Evolutionary conservation across 1,140 invertebrate genomes (phyloP).

Genomic region (Hylyphantes graminicola): DNA sequence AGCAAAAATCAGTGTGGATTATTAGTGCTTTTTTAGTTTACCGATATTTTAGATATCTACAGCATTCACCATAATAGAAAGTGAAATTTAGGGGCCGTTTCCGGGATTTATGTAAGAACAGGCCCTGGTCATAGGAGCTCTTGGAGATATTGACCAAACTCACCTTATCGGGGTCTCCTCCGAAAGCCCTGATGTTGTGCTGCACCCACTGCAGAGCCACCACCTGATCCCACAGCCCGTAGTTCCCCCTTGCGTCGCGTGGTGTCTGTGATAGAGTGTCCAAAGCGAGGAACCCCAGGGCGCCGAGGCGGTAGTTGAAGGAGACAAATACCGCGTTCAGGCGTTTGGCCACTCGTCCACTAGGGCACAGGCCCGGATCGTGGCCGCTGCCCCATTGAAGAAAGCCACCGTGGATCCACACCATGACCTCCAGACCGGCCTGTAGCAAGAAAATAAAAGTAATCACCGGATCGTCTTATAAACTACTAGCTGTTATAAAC

Average conservation of each 20-base stretch:
- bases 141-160: background rate
- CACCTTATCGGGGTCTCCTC: constrained; percentile 67
- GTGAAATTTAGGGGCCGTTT: too few species aligned
- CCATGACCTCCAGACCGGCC: constrained; percentile 75
- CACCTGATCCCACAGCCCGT: constrained; percentile 69
- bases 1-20: too few species aligned
- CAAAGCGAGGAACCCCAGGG: constrained; percentile 75
- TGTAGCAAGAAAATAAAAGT: background rate
- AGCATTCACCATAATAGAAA: too few species aligned
- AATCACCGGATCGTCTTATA: background rate
- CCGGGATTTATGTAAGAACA: too few species aligned
- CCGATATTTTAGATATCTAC: too few species aligned
- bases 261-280: constrained; percentile 28
- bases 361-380: constrained; percentile 49
- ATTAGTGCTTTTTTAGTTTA: too few species aligned
- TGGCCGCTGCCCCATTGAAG: constrained; percentile 57
- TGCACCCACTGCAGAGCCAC: constrained; percentile 68
- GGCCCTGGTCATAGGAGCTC: too few species aligned
- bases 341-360: constrained; percentile 48
- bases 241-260: constrained; percentile 43
- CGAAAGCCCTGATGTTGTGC: constrained; percentile 68
- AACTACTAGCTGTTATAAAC: too few species aligned
- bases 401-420: constrained; percentile 95
- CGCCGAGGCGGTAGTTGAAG: constrained; percentile 96
- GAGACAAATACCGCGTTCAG: constrained; percentile 77